Percentiles rank a stretch among this genome's conserved stretches.
Conservation (phyloP, 2,113 vertebrate species). For the Verasper variegatus region DNA sequence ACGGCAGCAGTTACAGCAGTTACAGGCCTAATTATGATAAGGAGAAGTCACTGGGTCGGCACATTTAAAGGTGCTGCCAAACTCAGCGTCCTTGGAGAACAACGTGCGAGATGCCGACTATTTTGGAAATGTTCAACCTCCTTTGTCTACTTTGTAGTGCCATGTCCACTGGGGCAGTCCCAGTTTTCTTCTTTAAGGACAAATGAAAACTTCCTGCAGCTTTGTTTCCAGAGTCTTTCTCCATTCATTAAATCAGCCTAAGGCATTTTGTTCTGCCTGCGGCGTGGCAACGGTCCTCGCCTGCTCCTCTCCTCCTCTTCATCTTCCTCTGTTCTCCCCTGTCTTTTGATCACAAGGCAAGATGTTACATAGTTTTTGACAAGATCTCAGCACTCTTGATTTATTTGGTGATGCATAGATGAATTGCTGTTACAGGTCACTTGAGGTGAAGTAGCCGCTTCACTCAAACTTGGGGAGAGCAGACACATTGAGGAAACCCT, state of each 20-base stretch:
- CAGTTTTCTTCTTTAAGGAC: slow-evolving; percentile 62
- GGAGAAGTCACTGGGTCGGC: slow-evolving; percentile 6
- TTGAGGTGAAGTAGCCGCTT: slow-evolving; percentile 29
- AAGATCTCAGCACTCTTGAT: slow-evolving; percentile 40
- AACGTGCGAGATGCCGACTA: slow-evolving; percentile 28
- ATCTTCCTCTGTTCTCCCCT: slow-evolving; percentile 32
- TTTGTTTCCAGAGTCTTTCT: slow-evolving; percentile 63
- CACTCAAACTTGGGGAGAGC: slow-evolving; percentile 9
- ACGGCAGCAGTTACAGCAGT: slow-evolving; percentile 32
- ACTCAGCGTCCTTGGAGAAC: slow-evolving; percentile 38
- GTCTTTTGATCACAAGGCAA: slow-evolving; percentile 60
- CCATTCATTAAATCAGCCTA: slow-evolving; percentile 70
- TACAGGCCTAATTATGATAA: slow-evolving; percentile 47
- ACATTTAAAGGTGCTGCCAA: slow-evolving; percentile 27
- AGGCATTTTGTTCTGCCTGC: slow-evolving; percentile 70
- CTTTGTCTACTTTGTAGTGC: slow-evolving; percentile 49
- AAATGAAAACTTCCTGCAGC: slow-evolving; percentile 66
- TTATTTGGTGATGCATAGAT: slow-evolving; percentile 30
- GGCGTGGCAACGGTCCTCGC: slow-evolving; percentile 48
- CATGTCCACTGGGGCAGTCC: slow-evolving; percentile 60
- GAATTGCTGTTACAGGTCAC: slow-evolving; percentile 32
- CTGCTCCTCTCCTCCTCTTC: slow-evolving; percentile 50
- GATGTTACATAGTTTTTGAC: slow-evolving; percentile 54
- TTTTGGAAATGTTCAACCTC: slow-evolving; percentile 50
- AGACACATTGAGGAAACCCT: slow-evolving; percentile 20